These are phyloP conservation scores for Aphodius granarius DNA, from an alignment of 2,888 invertebrate species.

Conservation along the genomic window DNA sequence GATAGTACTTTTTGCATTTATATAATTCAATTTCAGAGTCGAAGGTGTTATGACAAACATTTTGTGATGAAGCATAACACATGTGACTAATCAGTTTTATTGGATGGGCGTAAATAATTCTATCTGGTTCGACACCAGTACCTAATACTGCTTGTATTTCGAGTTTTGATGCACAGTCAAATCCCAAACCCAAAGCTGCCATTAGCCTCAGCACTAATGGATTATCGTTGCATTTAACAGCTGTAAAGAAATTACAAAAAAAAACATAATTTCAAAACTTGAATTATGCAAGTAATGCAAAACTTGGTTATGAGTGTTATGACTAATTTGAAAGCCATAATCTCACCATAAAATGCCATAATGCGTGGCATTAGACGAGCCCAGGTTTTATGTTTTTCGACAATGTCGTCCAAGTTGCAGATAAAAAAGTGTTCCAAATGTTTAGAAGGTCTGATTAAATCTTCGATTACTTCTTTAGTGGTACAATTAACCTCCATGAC, in stretches of 20 bases:
- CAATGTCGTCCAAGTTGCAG: constrained; percentile 12
- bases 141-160: constrained; percentile 7
- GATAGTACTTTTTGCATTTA: constrained; percentile 25
- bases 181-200: constrained; percentile 5
- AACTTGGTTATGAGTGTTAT: too few species aligned
- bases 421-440: constrained; percentile 10
- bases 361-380: constrained; percentile 14
- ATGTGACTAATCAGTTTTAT: constrained; percentile 6
- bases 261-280: not conserved
- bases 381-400: constrained; percentile 6
- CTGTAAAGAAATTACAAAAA: constrained; percentile 8
- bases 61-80: not conserved
- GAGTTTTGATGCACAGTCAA: constrained; percentile 18
- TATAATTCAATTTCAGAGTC: constrained; percentile 17
- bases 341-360: constrained; percentile 18
- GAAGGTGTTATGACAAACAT: constrained; percentile 7
- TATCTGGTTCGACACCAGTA: not conserved
- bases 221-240: constrained; percentile 17
- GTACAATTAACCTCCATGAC: not conserved
- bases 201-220: constrained; percentile 10
- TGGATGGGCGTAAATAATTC: constrained; percentile 17
- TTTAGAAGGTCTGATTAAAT: not conserved
- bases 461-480: not conserved
- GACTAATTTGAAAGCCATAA: too few species aligned
- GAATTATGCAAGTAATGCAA: not conserved